Evolutionary conservation across 2,888 invertebrate genomes (phyloP).

Genomic region (Cryptocheilus praepositus): DNA sequence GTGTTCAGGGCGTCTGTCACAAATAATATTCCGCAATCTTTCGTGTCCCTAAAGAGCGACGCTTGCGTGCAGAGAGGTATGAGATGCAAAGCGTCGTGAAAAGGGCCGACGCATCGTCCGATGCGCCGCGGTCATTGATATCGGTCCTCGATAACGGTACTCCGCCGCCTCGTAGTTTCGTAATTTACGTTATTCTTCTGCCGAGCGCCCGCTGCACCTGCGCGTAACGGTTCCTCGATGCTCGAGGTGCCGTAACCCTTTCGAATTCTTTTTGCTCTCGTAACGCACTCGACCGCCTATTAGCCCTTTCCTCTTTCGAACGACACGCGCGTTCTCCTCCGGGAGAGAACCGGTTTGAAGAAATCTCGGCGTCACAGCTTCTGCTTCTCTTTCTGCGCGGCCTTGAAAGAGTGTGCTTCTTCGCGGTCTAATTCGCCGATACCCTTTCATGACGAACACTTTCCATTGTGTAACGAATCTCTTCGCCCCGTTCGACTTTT

Average conservation of each 20-base stretch:
- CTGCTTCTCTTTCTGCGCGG: constrained; percentile 65
- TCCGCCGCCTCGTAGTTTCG: too few relatives aligned
- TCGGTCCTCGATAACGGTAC: too few relatives aligned
- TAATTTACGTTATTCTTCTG: neutral
- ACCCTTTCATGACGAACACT: constrained; percentile 71
- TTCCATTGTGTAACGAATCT: constrained; percentile 74
- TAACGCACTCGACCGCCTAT: neutral
- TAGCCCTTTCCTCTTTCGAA: too few relatives aligned
- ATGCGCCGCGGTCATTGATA: too few relatives aligned
- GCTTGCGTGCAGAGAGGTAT: too few relatives aligned
- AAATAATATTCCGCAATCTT: too few relatives aligned
- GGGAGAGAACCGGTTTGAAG: constrained; percentile 60
- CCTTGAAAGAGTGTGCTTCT: constrained; percentile 70
- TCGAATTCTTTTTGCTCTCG: constrained; percentile 17
- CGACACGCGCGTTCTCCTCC: constrained; percentile 14
- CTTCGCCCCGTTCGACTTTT: constrained; percentile 21
- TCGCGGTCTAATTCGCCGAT: constrained; percentile 73
- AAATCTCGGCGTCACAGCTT: constrained; percentile 60
- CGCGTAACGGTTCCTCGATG: neutral
- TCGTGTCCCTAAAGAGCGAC: too few relatives aligned
- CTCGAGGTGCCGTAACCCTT: constrained; percentile 12
- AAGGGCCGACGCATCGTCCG: too few relatives aligned
- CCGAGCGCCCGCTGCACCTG: neutral
- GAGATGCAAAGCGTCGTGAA: too few relatives aligned
- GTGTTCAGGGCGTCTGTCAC: too few relatives aligned